These are phyloP conservation scores for Conus ventricosus DNA, from an alignment of 1,140 invertebrate genomes.

Conservation along the genomic window DNA sequence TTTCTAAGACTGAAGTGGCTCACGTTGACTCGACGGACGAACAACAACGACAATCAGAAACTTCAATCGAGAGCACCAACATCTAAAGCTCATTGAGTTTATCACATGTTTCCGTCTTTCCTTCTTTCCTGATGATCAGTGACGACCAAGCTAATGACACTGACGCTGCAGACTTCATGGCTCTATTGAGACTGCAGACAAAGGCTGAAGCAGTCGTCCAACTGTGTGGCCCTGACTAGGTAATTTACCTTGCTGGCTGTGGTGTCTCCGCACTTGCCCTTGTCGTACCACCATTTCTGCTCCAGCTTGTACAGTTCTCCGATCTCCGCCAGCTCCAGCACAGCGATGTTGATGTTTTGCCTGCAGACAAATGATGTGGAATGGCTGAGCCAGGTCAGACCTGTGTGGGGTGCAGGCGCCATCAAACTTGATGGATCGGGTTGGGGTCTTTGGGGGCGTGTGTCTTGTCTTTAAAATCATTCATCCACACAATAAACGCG, in stretches of 20 bases:
- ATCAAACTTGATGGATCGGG: neutral
- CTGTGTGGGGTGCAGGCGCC: neutral
- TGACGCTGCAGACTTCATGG: no score
- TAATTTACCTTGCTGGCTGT: constrained; percentile 53
- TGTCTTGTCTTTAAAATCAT: no score
- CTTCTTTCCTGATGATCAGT: no score
- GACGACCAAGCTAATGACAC: no score
- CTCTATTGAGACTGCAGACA: neutral
- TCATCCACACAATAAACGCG: no score
- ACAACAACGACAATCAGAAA: no score
- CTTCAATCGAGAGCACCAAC: no score
- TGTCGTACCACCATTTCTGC: constrained; percentile 74
- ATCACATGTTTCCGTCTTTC: no score
- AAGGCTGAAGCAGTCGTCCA: neutral
- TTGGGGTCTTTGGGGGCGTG: neutral
- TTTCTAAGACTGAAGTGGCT: no score
- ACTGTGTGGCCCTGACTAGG: neutral
- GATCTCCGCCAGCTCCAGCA: constrained; percentile 69
- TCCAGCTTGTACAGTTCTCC: constrained; percentile 71
- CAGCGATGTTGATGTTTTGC: constrained; percentile 71
- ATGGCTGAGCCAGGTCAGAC: neutral
- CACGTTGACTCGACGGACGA: no score
- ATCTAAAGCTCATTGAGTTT: no score
- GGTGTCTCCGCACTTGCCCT: constrained; percentile 77
- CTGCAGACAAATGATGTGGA: constrained; percentile 45